phyloP scores from a whole-genome alignment of 2,113 vertebrate genomes.

The Xenopus laevis region DNA sequence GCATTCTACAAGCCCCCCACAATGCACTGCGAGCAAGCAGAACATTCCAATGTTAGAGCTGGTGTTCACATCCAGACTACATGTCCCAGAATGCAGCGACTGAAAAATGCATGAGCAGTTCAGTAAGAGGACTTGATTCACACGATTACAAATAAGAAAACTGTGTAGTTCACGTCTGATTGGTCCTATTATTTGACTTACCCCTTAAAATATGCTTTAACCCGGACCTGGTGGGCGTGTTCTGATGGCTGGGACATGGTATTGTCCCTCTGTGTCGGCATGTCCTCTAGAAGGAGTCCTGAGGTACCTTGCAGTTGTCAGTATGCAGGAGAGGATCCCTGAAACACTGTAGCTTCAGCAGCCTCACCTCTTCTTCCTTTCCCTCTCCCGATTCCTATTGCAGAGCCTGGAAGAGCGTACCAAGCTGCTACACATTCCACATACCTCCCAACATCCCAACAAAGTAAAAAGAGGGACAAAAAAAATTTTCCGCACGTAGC shows the following conservation, averaged over 20 bases:
- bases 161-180: too few species aligned
- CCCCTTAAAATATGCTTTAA: conserved; percentile 89
- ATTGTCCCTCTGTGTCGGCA: conserved; percentile 95
- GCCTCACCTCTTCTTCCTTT: neutral
- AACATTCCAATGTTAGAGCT: neutral
- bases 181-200: conserved; percentile 62
- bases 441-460: too few species aligned
- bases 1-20: too few species aligned
- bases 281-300: conserved; percentile 53
- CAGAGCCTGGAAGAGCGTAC: conserved; percentile 33
- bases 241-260: conserved; percentile 77
- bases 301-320: too few species aligned
- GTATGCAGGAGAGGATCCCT: neutral
- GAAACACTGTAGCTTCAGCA: conserved; percentile 17
- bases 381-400: neutral
- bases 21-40: neutral
- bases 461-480: too few species aligned
- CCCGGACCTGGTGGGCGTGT: conserved; percentile 78
- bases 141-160: too few species aligned
- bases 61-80: neutral
- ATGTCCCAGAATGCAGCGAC: neutral
- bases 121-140: too few species aligned
- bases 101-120: too few species aligned
- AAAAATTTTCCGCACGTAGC: too few species aligned
- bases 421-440: conserved; percentile 43